Percentiles rank a stretch among this genome's conserved stretches.
phyloP scores from a whole-genome alignment of 2,113 vertebrate genomes.

The Plestiodon gilberti region DNA sequence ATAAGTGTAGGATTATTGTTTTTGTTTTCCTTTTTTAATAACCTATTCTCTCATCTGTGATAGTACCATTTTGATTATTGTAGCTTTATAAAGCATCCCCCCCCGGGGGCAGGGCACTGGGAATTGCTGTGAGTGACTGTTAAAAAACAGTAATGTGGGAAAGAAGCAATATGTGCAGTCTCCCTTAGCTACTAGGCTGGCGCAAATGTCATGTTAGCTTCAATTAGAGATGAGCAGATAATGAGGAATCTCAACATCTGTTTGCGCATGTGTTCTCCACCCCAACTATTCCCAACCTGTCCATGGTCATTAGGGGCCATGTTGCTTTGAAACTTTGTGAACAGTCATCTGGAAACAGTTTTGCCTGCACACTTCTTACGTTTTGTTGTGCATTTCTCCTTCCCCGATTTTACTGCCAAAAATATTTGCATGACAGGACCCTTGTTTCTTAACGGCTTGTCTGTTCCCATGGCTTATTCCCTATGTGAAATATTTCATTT shows the following conservation, averaged over 20 bases:
- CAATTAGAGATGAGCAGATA: slow-evolving; percentile 46
- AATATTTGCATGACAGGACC: neutral
- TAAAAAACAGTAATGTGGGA: slow-evolving; percentile 46
- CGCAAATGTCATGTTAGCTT: slow-evolving; percentile 56
- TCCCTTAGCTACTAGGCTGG: slow-evolving; percentile 39
- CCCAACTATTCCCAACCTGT: neutral
- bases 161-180: slow-evolving; percentile 20
- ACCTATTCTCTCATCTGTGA: neutral
- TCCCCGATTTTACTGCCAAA: neutral
- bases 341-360: slow-evolving; percentile 34
- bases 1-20: neutral
- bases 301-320: slow-evolving; percentile 22
- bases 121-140: slow-evolving; percentile 38
- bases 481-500: neutral
- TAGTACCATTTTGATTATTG: slow-evolving; percentile 43
- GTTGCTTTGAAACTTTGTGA: slow-evolving; percentile 13
- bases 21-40: neutral
- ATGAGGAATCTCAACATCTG: slow-evolving; percentile 52
- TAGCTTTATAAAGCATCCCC: neutral
- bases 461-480: neutral
- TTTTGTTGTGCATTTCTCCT: neutral
- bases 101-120: slow-evolving; percentile 1
- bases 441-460: slow-evolving; percentile 1
- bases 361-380: neutral
- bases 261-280: slow-evolving; percentile 35